Conservation (phyloP, 1,140 invertebrate genomes). For the Sesamia nonagrioides region DNA sequence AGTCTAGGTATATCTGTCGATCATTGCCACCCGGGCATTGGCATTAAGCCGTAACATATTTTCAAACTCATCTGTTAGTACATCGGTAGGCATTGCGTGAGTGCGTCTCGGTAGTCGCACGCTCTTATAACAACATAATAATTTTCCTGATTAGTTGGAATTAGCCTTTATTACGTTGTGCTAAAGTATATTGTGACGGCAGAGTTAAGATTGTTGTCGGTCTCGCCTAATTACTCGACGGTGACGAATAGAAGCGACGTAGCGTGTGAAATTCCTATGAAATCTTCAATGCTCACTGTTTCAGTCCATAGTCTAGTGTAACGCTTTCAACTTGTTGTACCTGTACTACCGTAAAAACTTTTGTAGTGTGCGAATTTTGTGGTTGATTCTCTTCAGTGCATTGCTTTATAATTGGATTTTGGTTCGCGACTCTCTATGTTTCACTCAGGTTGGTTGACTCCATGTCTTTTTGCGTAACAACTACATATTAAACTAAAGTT, state of each 20-base stretch:
- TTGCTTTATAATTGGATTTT: constrained; percentile 34
- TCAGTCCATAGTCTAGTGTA: constrained; percentile 57
- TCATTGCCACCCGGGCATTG: constrained; percentile 66
- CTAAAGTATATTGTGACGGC: constrained; percentile 61
- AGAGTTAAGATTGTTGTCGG: constrained; percentile 54
- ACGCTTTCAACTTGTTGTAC: constrained; percentile 57
- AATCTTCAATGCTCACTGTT: constrained; percentile 70
- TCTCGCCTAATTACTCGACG: constrained; percentile 78
- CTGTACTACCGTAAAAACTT: constrained; percentile 35
- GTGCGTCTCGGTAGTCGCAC: constrained; percentile 69
- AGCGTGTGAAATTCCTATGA: constrained; percentile 80
- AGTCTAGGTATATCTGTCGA: constrained; percentile 51
- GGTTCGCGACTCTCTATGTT: background rate
- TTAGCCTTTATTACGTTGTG: constrained; percentile 51
- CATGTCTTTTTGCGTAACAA: background rate
- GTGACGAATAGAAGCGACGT: constrained; percentile 78
- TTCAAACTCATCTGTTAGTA: constrained; percentile 63
- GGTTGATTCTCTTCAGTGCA: constrained; percentile 23
- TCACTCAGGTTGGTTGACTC: constrained; percentile 32
- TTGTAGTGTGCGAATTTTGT: constrained; percentile 20
- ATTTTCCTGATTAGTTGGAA: constrained; percentile 51
- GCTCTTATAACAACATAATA: constrained; percentile 64
- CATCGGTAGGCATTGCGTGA: constrained; percentile 73
- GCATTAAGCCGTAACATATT: constrained; percentile 61
- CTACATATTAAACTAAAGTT: background rate